Evolutionary conservation across 1,140 invertebrate genomes (phyloP), one percentile per base, ranked within the genome.

Genomic region (Tetramorium simillimum): DNA sequence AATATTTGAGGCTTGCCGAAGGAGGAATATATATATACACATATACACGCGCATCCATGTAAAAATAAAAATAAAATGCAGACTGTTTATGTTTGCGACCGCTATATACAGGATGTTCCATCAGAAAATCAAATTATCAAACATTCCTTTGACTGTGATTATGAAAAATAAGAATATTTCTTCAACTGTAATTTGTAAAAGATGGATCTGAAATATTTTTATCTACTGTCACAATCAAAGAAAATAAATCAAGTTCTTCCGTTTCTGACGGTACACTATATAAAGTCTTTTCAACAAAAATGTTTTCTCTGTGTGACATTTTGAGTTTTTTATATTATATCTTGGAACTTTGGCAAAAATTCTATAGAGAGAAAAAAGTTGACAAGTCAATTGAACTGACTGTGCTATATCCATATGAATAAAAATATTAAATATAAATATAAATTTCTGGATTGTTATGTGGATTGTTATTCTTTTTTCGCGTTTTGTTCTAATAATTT

Each of bases 231-330:
- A 43, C 33, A 75, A 21, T 77, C 43, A 46, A 80, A 67, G 28
- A 6, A 72, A 37, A 85, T 53, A 77, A 77, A 63, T 76, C 46
- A 77, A 69, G 14, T 43, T 37, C 37, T 60, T 24, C 14, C 7
- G 4, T 60, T 60, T 43, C 53, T 60, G 37, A 4, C 24, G 16
- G 1, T 60, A 65, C 16, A 46, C n/a, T 46, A 40, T 37, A 28
- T 21, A 49, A 73, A 40, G 37, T 63, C 0, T 63, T 43, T 62
- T 63, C 58, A 46, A 81, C 21, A 70, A 69, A 67, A 80, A 63
- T 70, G 62, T 56, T 67, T 67, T 88, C 3, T n/a, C 46, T 12
- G 21, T 12, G 21, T 43, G n/a, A 18, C 28, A 63, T 56, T 21
- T 58, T 33, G 3, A 3, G 3, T 78, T 78, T 65, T 65, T 49